Conservation (phyloP, 2,888 invertebrate genomes). For the Leucophenga montana region DNA sequence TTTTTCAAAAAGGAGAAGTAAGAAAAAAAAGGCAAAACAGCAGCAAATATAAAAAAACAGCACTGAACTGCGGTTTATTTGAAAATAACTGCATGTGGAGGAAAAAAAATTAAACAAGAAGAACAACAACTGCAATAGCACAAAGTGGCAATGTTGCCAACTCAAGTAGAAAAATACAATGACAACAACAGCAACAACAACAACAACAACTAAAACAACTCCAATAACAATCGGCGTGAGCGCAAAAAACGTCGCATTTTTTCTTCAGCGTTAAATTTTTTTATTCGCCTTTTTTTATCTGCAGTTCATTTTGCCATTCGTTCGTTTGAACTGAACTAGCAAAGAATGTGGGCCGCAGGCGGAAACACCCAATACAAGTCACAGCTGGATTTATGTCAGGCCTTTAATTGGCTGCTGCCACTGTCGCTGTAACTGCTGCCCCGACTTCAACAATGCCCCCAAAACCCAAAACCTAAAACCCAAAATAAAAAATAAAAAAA, state of each 20-base stretch:
- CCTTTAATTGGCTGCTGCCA: slow-evolving; percentile 73
- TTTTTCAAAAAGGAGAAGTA: slow-evolving; percentile 2
- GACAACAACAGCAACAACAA: slow-evolving; percentile 54
- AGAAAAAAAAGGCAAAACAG: slow-evolving; percentile 7
- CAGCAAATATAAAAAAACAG: slow-evolving; percentile 19
- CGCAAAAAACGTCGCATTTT: slow-evolving; percentile 56
- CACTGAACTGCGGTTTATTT: slow-evolving; percentile 60
- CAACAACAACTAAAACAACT: slow-evolving; percentile 47
- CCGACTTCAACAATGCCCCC: slow-evolving; percentile 21
- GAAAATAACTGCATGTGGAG: slow-evolving; percentile 56
- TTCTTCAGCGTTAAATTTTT: slow-evolving; percentile 31
- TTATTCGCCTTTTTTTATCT: slow-evolving; percentile 30
- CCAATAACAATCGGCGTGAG: slow-evolving; percentile 54
- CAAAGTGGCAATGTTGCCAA: slow-evolving; percentile 54
- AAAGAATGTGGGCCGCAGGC: slow-evolving; percentile 67
- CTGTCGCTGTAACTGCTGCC: slow-evolving; percentile 39
- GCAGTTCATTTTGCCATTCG: slow-evolving; percentile 41
- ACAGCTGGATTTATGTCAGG: slow-evolving; percentile 73
- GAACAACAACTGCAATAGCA: slow-evolving; percentile 34
- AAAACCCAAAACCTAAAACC: slow-evolving; percentile 33
- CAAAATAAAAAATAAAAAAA: slow-evolving; percentile 37
- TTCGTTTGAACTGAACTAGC: slow-evolving; percentile 36
- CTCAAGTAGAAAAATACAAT: slow-evolving; percentile 66
- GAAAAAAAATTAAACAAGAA: slow-evolving; percentile 37
- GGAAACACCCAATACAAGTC: slow-evolving; percentile 73